These are phyloP conservation scores for Lophius piscatorius DNA, from an alignment of 2,113 vertebrate genomes.

Conservation along the genomic window DNA sequence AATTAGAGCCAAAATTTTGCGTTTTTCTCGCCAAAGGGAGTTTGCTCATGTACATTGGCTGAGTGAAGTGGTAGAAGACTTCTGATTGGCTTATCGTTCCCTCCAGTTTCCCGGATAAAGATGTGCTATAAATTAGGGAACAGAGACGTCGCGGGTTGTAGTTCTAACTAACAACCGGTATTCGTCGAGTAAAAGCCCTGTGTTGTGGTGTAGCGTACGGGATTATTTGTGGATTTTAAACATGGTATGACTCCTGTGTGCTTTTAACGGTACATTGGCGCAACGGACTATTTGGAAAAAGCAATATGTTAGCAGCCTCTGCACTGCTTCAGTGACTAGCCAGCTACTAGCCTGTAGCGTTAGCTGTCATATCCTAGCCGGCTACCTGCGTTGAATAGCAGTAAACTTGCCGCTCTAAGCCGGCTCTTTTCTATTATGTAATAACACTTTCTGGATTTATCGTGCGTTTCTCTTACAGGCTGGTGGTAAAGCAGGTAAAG, in stretches of 20 bases:
- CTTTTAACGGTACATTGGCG: neutral
- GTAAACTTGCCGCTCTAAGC: too few species aligned
- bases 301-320: too few species aligned
- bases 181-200: neutral
- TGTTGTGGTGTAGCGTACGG: conserved; percentile 1
- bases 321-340: too few species aligned
- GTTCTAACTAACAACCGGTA: conserved; percentile 30
- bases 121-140: neutral
- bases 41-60: conserved; percentile 36
- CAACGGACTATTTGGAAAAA: too few species aligned
- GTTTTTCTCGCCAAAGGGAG: conserved; percentile 31
- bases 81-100: conserved; percentile 21
- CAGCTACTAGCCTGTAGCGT: too few species aligned
- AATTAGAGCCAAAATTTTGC: neutral
- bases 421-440: too few species aligned
- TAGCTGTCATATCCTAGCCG: too few species aligned
- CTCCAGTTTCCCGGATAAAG: conserved; percentile 48
- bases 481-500: conserved; percentile 96
- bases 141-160: conserved; percentile 33
- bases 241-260: conserved; percentile 47
- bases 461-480: conserved; percentile 76
- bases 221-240: conserved; percentile 23
- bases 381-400: too few species aligned
- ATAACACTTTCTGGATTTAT: too few species aligned
- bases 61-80: neutral